These are phyloP conservation scores for Drosophila malerkotliana DNA, from an alignment of 1,140 invertebrate species.

Conservation along the genomic window DNA sequence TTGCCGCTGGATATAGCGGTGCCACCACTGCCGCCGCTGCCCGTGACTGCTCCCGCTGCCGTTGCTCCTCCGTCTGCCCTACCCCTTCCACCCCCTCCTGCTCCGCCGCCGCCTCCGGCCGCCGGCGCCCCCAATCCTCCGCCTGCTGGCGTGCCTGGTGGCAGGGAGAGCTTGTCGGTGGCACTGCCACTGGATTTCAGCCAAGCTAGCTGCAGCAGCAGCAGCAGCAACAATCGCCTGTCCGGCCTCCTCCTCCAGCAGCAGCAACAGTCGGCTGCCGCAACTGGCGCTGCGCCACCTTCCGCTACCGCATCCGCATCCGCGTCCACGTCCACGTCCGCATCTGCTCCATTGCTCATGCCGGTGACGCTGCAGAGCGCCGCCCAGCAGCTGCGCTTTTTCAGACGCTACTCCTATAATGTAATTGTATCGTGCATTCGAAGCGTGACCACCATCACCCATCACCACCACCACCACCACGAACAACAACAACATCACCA, in stretches of 20 bases:
- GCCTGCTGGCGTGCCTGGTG: constrained; percentile 23
- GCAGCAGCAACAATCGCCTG: constrained; percentile 14
- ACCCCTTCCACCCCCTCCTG: background rate
- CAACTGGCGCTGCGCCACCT: background rate
- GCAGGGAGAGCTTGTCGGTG: constrained; percentile 41
- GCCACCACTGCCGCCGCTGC: constrained; percentile 47
- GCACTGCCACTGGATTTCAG: constrained; percentile 44
- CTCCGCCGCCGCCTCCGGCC: background rate
- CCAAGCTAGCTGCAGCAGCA: constrained; percentile 34
- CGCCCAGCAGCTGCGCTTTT: constrained; percentile 80
- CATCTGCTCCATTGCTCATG: constrained; percentile 63
- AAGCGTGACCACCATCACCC: constrained; percentile 45
- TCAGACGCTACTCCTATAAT: constrained; percentile 83
- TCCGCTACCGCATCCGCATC: constrained; percentile 3
- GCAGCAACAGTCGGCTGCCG: background rate
- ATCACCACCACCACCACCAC: background rate
- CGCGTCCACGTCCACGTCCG: constrained; percentile 5
- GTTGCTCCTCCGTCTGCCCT: constrained; percentile 18
- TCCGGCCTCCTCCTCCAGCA: constrained; percentile 7
- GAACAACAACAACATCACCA: background rate
- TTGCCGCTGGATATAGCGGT: constrained; percentile 65
- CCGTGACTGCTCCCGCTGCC: constrained; percentile 11
- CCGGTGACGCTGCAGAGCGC: constrained; percentile 75
- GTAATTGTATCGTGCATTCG: constrained; percentile 83
- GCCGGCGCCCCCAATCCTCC: background rate